Evolutionary conservation across 2,888 invertebrate genomes (phyloP).

Genomic region (Pterostichus niger): DNA sequence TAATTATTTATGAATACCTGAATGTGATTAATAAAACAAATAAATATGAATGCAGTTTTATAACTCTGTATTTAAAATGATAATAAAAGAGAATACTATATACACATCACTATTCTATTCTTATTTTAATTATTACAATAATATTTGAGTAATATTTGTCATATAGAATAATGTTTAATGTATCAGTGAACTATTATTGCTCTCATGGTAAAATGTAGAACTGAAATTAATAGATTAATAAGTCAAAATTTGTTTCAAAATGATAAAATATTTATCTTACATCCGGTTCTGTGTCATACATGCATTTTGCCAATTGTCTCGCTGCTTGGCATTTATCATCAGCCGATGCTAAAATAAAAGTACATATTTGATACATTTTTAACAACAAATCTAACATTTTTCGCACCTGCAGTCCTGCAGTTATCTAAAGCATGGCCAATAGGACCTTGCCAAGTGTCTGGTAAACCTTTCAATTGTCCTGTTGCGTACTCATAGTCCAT

Average conservation of each 20-base stretch:
- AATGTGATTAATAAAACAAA: conserved; percentile 50
- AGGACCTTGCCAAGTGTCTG: conserved; percentile 76
- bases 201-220: conserved; percentile 63
- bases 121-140: not conserved
- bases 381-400: conserved; percentile 7
- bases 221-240: conserved; percentile 53
- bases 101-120: not conserved
- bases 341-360: conserved; percentile 75
- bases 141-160: not conserved
- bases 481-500: conserved; percentile 78
- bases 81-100: conserved; percentile 41
- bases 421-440: conserved; percentile 77
- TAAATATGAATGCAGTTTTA: conserved; percentile 47
- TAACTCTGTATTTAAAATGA: conserved; percentile 50
- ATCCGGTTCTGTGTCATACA: conserved; percentile 78
- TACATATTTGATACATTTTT: conserved; percentile 6
- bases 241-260: conserved; percentile 1
- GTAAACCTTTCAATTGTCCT: conserved; percentile 78
- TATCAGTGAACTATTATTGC: not conserved
- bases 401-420: conserved; percentile 79
- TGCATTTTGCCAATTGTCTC: conserved; percentile 79
- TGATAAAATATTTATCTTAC: conserved; percentile 68
- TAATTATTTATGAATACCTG: conserved; percentile 39
- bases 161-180: not conserved
- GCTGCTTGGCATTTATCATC: conserved; percentile 79